Percentiles rank a stretch among this genome's conserved stretches.
These are phyloP conservation scores for Melieria picta DNA, from an alignment of 2,888 invertebrate genomes.

Conservation along the genomic window DNA sequence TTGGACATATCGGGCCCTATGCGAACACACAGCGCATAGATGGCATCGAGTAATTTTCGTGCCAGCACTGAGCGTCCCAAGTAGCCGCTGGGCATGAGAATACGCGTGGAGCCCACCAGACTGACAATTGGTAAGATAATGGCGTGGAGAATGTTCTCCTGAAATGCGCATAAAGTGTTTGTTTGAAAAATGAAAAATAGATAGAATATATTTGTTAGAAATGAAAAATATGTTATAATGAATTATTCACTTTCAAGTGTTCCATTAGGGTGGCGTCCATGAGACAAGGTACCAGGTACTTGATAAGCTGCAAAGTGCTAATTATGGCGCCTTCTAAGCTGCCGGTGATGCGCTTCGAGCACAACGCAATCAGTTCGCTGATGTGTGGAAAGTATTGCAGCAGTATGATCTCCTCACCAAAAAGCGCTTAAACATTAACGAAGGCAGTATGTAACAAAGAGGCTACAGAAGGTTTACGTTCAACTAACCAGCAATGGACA, in stretches of 20 bases:
- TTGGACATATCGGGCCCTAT: slow-evolving; percentile 83
- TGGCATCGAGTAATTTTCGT: slow-evolving; percentile 82
- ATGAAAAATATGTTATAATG: neutral
- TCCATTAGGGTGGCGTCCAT: slow-evolving; percentile 88
- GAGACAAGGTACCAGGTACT: slow-evolving; percentile 82
- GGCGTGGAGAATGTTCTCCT: slow-evolving; percentile 87
- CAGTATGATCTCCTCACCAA: slow-evolving; percentile 88
- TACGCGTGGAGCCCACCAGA: slow-evolving; percentile 80
- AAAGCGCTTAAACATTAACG: slow-evolving; percentile 71
- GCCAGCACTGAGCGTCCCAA: slow-evolving; percentile 79
- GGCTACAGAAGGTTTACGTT: neutral
- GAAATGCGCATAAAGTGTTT: slow-evolving; percentile 2
- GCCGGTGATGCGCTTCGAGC: slow-evolving; percentile 81
- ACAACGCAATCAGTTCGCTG: slow-evolving; percentile 83
- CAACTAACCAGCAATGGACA: slow-evolving; percentile 81
- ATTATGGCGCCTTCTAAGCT: slow-evolving; percentile 90
- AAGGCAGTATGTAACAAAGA: neutral
- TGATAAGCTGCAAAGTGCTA: slow-evolving; percentile 82
- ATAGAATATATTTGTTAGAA: neutral
- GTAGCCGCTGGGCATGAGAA: slow-evolving; percentile 84
- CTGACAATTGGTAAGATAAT: slow-evolving; percentile 86
- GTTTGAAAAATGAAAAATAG: neutral
- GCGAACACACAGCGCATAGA: slow-evolving; percentile 81
- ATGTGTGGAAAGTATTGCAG: slow-evolving; percentile 91
- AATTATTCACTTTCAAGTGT: slow-evolving; percentile 75